Evolutionary conservation across 2,797 vertebrate species (phyloP), one percentile per base, ranked within the genome.

Genomic region (Ibycter americanus): DNA sequence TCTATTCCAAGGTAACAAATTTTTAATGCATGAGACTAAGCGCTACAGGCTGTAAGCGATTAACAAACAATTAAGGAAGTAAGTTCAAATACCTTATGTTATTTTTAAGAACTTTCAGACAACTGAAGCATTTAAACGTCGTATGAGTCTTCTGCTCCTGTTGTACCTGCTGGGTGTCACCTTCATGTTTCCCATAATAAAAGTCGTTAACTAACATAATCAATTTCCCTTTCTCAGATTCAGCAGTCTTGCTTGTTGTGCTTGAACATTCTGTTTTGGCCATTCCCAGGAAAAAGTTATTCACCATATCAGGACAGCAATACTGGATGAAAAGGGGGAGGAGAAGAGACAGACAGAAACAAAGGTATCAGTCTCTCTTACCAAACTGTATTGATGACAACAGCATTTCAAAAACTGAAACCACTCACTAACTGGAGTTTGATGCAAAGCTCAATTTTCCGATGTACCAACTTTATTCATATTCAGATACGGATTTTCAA

Each of bases 121-220:
- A 99, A 98, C 99, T 99, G 98, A 99, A 99, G 97, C 99, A 99
- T 96, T 99, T 99, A 97, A 99, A 99, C 2, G 99, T 99, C 0
- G 98, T 99, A 66, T 99, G 98, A 59, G 99, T 98, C 98, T 99
- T 99, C 97, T 98, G 98, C 49, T 98, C 98, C 52, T 98, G 98
- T 15, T 97, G 97, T 76, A 97, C 98, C 74, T 97, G 96, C 65
- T 97, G 97, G 40, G 84, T 74, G 62, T 99, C 99, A 76, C 99
- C 99, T 94, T 99, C 98, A 91, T 98, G 98, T 61, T 97, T 98
- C 31, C 99, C 99, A 23, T 99, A 99, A 97, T 99, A 99, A 90
- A 99, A 99, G 84, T 99, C 99, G 10, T 99, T 99, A 72, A 99
- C 99, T 90, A 99, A 98, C 99, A 99, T 99, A 96, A 99, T 99